Evolutionary conservation across 2,888 invertebrate genomes (phyloP).

Genomic region (Pteria penguin): DNA sequence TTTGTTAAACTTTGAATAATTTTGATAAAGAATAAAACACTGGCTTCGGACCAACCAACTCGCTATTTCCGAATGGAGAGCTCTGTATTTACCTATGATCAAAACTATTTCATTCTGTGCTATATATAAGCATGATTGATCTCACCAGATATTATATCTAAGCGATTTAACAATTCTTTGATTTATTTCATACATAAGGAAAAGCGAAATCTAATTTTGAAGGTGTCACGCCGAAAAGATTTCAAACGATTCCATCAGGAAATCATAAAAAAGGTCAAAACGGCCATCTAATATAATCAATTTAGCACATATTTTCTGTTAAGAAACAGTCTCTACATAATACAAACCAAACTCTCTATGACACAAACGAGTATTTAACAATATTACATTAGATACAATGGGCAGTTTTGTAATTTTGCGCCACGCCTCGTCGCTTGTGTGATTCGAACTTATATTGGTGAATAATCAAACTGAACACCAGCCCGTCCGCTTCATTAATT

Average conservation of each 20-base stretch:
- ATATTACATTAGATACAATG: constrained; percentile 21
- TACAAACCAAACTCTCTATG: constrained; percentile 9
- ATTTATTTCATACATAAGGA: too few relatives aligned
- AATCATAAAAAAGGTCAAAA: constrained; percentile 9
- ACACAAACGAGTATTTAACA: constrained; percentile 35
- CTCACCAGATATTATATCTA: too few relatives aligned
- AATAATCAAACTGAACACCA: constrained; percentile 23
- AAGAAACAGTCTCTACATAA: constrained; percentile 29
- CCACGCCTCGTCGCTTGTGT: constrained; percentile 13
- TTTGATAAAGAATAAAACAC: too few relatives aligned
- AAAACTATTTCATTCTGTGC: too few relatives aligned
- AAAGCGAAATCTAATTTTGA: too few relatives aligned
- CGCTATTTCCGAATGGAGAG: too few relatives aligned
- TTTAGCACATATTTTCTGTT: constrained; percentile 23
- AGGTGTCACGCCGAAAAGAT: too few relatives aligned
- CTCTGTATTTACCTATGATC: too few relatives aligned
- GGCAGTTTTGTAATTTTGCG: constrained; percentile 18
- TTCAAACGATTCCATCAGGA: neutral
- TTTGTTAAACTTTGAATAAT: too few relatives aligned
- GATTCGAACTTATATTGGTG: constrained; percentile 16
- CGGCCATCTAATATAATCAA: constrained; percentile 8
- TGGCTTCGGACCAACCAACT: too few relatives aligned
- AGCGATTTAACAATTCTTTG: too few relatives aligned
- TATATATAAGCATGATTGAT: too few relatives aligned
- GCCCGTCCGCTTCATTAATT: constrained; percentile 18